Conservation (phyloP, 2,113 vertebrate genomes). For the Rallus limicola region DNA sequence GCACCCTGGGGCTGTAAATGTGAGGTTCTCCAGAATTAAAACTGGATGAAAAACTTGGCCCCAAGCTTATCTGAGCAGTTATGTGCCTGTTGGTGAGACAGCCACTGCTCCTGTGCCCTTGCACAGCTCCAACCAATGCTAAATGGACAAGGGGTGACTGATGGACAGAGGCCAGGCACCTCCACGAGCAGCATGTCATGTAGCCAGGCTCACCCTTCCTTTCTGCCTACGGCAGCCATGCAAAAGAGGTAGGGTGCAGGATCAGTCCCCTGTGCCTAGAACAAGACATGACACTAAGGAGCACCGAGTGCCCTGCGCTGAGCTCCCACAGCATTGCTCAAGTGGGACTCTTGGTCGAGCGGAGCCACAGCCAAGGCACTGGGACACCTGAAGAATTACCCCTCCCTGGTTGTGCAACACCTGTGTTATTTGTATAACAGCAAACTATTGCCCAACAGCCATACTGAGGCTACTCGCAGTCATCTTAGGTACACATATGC, state of each 20-base stretch:
- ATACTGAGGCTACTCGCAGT: neutral
- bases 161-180: neutral
- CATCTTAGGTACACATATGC: neutral
- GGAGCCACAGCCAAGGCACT: neutral
- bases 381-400: neutral
- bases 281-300: neutral
- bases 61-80: neutral
- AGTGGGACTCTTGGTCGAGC: neutral
- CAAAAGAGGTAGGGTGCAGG: neutral
- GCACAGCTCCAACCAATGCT: rapidly evolving
- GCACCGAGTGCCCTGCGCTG: rapidly evolving
- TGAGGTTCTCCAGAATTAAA: neutral
- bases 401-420: conserved; percentile 26
- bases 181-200: neutral
- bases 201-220: neutral
- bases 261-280: neutral
- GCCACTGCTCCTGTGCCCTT: neutral
- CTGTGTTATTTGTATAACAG: neutral
- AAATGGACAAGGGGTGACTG: neutral
- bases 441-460: conserved; percentile 34
- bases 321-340: neutral
- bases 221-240: neutral
- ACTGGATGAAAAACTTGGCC: neutral
- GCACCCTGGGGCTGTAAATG: rapidly evolving
- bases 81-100: neutral